Evolutionary conservation across 2,113 vertebrate genomes (phyloP).

Genomic region (Prunella himalayana): DNA sequence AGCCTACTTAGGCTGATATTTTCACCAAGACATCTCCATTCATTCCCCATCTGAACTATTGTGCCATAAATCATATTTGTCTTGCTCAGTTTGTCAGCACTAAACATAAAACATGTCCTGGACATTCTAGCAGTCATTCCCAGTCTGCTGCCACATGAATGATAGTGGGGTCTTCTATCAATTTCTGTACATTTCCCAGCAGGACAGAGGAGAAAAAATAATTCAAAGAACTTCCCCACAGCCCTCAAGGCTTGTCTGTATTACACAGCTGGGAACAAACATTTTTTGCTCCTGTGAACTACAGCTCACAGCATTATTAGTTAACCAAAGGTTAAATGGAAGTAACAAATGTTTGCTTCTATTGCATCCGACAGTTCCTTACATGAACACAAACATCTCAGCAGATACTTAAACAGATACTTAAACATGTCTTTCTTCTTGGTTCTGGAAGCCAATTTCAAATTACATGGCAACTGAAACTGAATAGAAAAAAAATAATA

Average conservation of each 20-base stretch:
- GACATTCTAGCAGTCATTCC: conserved; percentile 46
- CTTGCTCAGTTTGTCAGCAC: conserved; percentile 49
- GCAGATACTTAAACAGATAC: background rate
- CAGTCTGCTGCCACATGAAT: conserved; percentile 56
- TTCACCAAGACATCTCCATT: conserved; percentile 62
- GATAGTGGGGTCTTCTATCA: conserved; percentile 51
- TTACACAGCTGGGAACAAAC: conserved; percentile 56
- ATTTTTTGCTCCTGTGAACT: conserved; percentile 33
- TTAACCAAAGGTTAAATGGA: conserved; percentile 42
- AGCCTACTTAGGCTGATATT: conserved; percentile 48
- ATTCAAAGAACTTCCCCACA: conserved; percentile 51
- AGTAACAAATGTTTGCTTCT: conserved; percentile 20
- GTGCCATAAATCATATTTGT: conserved; percentile 66
- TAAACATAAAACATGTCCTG: conserved; percentile 64
- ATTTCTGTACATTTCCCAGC: conserved; percentile 72
- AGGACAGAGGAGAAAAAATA: conserved; percentile 63
- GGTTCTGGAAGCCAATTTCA: conserved; percentile 23
- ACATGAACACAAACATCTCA: background rate
- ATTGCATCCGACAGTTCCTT: background rate
- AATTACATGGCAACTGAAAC: conserved; percentile 16
- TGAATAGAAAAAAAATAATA: conserved; percentile 10
- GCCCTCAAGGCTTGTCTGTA: conserved; percentile 32
- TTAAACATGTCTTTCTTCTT: conserved; percentile 43
- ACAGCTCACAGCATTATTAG: conserved; percentile 16
- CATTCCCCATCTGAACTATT: conserved; percentile 62